phyloP scores from a whole-genome alignment of 2,113 vertebrate species.

The Pyxicephalus adspersus region DNA sequence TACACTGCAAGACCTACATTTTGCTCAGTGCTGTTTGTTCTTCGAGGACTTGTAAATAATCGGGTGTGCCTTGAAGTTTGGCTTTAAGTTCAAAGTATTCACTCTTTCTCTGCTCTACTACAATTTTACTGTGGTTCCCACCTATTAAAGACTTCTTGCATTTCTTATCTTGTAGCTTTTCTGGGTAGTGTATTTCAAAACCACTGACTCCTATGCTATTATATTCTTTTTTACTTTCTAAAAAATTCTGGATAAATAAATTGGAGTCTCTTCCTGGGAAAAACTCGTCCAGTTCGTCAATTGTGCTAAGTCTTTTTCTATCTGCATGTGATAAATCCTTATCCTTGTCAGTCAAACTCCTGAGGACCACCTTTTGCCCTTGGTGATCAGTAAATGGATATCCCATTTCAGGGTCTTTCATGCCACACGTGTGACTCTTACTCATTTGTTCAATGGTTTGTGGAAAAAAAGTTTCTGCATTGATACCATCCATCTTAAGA shows the following conservation, averaged over 20 bases:
- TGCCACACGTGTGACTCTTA: constrained; percentile 92
- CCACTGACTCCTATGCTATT: constrained; percentile 97
- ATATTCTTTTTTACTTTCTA: constrained; percentile 94
- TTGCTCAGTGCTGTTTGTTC: constrained; percentile 97
- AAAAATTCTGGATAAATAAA: constrained; percentile 95
- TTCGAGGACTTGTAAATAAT: constrained; percentile 98
- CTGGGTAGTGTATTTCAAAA: constrained; percentile 96
- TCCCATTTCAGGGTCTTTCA: constrained; percentile 88
- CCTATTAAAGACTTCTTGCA: constrained; percentile 95
- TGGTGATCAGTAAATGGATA: constrained; percentile 90
- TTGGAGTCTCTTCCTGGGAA: constrained; percentile 92
- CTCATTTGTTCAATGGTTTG: constrained; percentile 97
- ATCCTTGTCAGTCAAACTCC: constrained; percentile 87
- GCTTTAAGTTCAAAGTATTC: constrained; percentile 98
- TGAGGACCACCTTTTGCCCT: constrained; percentile 88
- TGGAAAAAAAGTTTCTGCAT: constrained; percentile 91
- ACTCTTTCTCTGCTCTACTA: constrained; percentile 96
- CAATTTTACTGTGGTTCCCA: constrained; percentile 96
- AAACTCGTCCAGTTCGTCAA: constrained; percentile 96
- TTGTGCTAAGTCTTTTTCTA: constrained; percentile 96
- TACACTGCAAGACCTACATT: constrained; percentile 79
- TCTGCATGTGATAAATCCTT: constrained; percentile 88
- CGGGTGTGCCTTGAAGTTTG: constrained; percentile 95
- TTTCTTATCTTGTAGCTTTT: constrained; percentile 96
- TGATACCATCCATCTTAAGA: constrained; percentile 87